phyloP scores from a whole-genome alignment of 1,140 invertebrate species.

The Andrena cerasifolii region DNA sequence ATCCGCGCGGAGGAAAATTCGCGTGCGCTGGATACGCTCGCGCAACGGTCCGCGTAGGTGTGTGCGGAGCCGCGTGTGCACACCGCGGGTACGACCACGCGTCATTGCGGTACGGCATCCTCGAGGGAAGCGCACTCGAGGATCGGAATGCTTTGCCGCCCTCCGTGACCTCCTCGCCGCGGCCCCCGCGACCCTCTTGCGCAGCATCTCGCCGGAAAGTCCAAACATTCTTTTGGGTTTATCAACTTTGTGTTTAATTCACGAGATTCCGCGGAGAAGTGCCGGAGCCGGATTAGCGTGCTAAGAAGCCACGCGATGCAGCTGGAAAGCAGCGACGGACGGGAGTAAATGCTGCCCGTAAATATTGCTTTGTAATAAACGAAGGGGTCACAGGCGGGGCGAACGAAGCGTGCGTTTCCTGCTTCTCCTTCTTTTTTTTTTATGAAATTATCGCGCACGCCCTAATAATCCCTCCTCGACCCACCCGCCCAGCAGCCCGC shows the following conservation, averaged over 20 bases:
- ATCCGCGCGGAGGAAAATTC: constrained; percentile 42
- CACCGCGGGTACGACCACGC: constrained; percentile 38
- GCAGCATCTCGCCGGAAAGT: constrained; percentile 59
- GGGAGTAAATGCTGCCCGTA: constrained; percentile 9
- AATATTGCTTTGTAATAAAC: constrained; percentile 43
- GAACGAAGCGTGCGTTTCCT: background rate
- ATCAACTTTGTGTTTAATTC: constrained; percentile 71
- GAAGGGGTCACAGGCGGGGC: background rate
- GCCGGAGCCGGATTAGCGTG: background rate
- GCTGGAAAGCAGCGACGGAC: constrained; percentile 15
- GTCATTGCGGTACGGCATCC: constrained; percentile 50
- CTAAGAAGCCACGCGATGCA: background rate
- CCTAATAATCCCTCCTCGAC: background rate
- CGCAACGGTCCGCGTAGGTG: background rate
- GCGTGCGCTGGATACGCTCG: background rate
- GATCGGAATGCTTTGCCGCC: constrained; percentile 64
- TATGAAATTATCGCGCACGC: background rate
- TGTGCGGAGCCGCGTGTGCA: constrained; percentile 26
- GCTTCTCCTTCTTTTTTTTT: background rate
- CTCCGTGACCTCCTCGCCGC: constrained; percentile 34
- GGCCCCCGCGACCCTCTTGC: constrained; percentile 8
- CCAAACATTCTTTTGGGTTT: constrained; percentile 68
- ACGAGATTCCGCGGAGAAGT: constrained; percentile 56
- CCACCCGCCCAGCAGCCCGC: background rate
- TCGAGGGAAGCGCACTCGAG: constrained; percentile 59